Evolutionary conservation across 1,140 invertebrate species (phyloP), one percentile per base, ranked within the genome.

Genomic region (Ceratina calcarata): DNA sequence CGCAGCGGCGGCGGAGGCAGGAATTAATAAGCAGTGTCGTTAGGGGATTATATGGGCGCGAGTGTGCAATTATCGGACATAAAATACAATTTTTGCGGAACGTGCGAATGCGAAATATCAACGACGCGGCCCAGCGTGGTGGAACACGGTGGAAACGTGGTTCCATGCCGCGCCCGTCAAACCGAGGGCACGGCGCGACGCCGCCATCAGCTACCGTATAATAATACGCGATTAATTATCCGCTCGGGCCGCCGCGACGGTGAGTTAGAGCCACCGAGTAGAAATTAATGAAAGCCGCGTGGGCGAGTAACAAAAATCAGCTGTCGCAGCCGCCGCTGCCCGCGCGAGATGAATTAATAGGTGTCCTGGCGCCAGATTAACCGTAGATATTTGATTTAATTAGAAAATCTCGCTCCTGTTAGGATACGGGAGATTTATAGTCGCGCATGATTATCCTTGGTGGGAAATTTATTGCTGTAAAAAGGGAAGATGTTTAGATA

Each of bases 11-110:
- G 61, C 72, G 81, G 79, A 68, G 86, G 64, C 24, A 32, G 45
- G 84, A 85, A 88, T 89, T 89, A 88, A 90, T 89, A 89, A 86
- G 64, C 65, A 49, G 70, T 74, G 69, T 58, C 77, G 70, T 68
- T 76, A 62, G 49, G 12, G 27, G 32, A 65, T 72, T 64, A 49
- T 65, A 72, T 45, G 22, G 51, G 27, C 1, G 60, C 20, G 51
- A 58, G 67, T 49, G 58, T 72, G 49, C 76, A 78, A 79, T 79
- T 79, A 74, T 72, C 51, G 61, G 13, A 3, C 70, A 66, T 79
- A 73, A 79, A 79, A 15, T 60, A 58, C 10, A 62, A 79, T 64
- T 71, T 78, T 78, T 72, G 22, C 18, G 18, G n/a, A 62, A 53
- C 37, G 22, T 15, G 10, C 37, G 70, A 62, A 58, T 37, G 55